Evolutionary conservation across 2,113 vertebrate genomes (phyloP), one percentile per base, ranked within the genome.

Genomic region (Atlantisia rogersi): DNA sequence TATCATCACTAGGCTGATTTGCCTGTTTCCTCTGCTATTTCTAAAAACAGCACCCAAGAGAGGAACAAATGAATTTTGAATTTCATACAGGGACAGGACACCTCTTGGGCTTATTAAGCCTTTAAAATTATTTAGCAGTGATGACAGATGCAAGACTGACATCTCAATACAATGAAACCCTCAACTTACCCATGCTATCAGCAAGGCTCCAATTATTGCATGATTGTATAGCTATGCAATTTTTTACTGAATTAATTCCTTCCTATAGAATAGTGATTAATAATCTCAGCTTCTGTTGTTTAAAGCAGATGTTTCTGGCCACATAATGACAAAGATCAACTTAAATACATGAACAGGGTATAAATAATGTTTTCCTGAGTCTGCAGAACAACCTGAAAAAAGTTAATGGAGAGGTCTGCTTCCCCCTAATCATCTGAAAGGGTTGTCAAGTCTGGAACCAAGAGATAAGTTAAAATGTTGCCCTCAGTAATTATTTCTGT

Each of bases 381-480:
- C 88, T 96, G 81, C 94, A 96, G 74, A 89, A 91, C 58, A 91
- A 93, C 86, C 77, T 85, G 77, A 69, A 86, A 86, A 86, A 71
- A 46, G 17, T 59, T 65, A 62, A 93, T n/a, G 29, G 82, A 84
- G 77, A 92, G 40, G 53, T 93, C 64, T 94, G 64, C 81, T 91
- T 92, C 19, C 31, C 56, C 39, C 82, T 86, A 78, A 88, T 92
- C 48, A 11, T 73, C 77, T 95, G 77, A 91, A 95, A 84, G 65
- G 21, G 25, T 46, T 96, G 80, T 64, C 82, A 88, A 19, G 9
- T 59, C 96, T 96, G 95, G 62, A 92, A 89, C n/a, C 10, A 70
- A 95, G 96, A 96, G 85, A 95, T 96, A 96, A 95, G 80, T 95
- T 96, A 64, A 88, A 93, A 74, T 58, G 44, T 2, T 79, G 63